Percentiles rank a stretch among this genome's conserved stretches.
Conservation (phyloP, 2,113 vertebrate species). For the Callocephalon fimbriatum region DNA sequence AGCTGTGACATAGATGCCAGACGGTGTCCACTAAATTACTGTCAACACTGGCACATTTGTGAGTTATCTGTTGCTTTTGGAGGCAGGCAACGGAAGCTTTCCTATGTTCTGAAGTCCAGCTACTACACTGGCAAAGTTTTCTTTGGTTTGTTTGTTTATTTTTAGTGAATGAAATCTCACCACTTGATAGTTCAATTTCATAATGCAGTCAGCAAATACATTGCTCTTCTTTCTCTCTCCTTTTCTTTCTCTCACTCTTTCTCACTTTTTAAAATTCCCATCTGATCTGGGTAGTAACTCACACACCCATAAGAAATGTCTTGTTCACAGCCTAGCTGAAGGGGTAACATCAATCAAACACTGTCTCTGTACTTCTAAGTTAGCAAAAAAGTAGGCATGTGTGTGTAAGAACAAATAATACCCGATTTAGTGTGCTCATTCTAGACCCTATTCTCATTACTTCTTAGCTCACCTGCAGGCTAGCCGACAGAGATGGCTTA, state of each 20-base stretch:
- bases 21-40: neutral
- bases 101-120: neutral
- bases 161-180: neutral
- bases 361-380: neutral
- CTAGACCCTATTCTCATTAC: fast-evolving
- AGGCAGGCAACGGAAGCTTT: neutral
- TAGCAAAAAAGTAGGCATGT: neutral
- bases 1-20: neutral
- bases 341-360: neutral
- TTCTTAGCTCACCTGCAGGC: neutral
- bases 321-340: neutral
- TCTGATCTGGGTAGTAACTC: neutral
- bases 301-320: neutral
- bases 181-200: neutral
- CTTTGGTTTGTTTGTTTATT: neutral
- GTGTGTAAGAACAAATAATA: neutral
- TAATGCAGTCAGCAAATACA: neutral
- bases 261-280: neutral
- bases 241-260: neutral
- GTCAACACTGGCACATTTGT: neutral
- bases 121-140: neutral
- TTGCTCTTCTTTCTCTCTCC: neutral
- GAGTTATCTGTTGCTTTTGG: neutral
- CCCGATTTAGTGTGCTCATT: neutral
- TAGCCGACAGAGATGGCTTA: neutral